A percentile compares a stretch with the other conserved stretches of the same genome.
Conservation (phyloP, 2,113 vertebrate species). For the Oophaga pumilio region DNA sequence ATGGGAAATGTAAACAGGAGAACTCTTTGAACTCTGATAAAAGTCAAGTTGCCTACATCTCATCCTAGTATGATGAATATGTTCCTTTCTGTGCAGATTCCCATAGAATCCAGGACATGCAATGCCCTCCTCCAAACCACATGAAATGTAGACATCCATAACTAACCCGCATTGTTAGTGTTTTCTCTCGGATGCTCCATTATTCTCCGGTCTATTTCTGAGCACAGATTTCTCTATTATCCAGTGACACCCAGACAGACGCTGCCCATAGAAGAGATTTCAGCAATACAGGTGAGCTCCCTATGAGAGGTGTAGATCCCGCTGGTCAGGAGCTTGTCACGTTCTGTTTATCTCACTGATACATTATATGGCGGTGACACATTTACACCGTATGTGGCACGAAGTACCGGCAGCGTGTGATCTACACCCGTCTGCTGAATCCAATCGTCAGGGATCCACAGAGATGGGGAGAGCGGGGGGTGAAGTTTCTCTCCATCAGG, state of each 20-base stretch:
- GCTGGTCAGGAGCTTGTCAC: background rate
- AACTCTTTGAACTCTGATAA: conserved; percentile 6
- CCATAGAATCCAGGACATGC: conserved; percentile 1
- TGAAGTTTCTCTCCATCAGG: conserved; percentile 21
- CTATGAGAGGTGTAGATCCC: background rate
- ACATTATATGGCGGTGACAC: conserved; percentile 9
- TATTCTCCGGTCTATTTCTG: background rate
- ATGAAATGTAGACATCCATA: conserved; percentile 10
- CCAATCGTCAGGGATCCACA: background rate
- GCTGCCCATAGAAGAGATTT: background rate
- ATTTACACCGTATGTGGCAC: background rate
- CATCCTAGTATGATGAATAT: background rate
- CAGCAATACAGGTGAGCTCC: background rate
- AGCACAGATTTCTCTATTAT: background rate
- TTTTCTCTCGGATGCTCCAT: background rate
- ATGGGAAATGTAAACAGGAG: background rate
- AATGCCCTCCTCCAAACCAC: background rate
- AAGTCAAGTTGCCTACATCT: background rate
- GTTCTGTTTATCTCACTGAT: background rate
- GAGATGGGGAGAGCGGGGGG: background rate
- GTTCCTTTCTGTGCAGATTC: background rate
- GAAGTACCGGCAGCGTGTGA: conserved; percentile 1
- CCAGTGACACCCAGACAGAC: background rate
- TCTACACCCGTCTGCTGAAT: background rate
- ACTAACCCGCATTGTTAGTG: conserved; percentile 33